Conservation (phyloP, 2,797 vertebrate species). For the Erpetoichthys calabaricus region DNA sequence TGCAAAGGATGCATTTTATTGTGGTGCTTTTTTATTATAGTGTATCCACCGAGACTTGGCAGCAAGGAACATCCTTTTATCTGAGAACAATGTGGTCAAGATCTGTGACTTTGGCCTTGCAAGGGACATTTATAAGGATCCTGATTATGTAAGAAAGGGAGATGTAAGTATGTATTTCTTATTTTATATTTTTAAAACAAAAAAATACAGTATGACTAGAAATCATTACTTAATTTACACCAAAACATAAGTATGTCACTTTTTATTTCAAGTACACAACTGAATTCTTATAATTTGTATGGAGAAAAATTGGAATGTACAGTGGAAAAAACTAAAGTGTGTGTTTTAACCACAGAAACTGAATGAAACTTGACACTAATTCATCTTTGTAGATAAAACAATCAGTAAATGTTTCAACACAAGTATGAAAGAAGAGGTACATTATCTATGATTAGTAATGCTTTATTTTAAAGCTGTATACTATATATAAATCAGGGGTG, state of each 20-base stretch:
- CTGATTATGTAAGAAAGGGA: slow-evolving; percentile 88
- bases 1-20: background rate
- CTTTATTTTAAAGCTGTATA: too few species aligned
- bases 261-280: too few species aligned
- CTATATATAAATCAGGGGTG: too few species aligned
- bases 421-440: too few species aligned
- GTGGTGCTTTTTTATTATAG: slow-evolving; percentile 40
- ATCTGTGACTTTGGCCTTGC: slow-evolving; percentile 92
- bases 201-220: slow-evolving; percentile 13
- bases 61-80: slow-evolving; percentile 81
- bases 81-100: slow-evolving; percentile 88
- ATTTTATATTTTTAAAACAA: slow-evolving; percentile 14
- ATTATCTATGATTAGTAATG: too few species aligned
- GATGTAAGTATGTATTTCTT: slow-evolving; percentile 61
- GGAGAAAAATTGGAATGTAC: too few species aligned
- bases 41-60: slow-evolving; percentile 90
- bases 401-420: too few species aligned
- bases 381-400: too few species aligned
- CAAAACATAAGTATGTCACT: background rate
- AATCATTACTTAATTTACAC: slow-evolving; percentile 17
- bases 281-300: too few species aligned
- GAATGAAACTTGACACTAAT: too few species aligned
- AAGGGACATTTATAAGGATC: slow-evolving; percentile 88
- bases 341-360: too few species aligned
- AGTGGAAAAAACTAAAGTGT: too few species aligned